Base-by-base conservation (phyloP, 2,797 vertebrate genomes). In the Arctocebus calabarensis region DNA sequence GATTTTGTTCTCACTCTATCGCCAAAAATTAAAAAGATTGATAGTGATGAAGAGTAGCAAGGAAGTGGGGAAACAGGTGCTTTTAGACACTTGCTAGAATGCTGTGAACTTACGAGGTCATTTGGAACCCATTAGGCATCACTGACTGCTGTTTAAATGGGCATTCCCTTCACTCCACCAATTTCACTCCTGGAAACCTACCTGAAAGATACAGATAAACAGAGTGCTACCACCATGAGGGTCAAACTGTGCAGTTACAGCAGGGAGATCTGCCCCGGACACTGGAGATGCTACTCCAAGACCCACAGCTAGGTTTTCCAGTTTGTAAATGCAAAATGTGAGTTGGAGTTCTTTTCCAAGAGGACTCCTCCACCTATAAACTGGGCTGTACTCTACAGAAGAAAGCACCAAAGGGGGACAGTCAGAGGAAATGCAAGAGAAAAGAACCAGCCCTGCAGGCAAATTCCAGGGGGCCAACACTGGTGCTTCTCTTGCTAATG, bases 381-480 rank as follows among this genome's bases (percentile, higher is more conserved):
- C 48, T 52, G 48, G 48, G 48, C 14, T 52, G 48, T 52, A 52
- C 14, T 4, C 48, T 52, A 16, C 48, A 52, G 48, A 52, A 52
- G 48, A 52, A 52, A 52, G 14, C 48, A 52, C 14, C 48, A 52
- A 52, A 52, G 48, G 48, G 48, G 14, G 48, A 52, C 14, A 16
- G 48, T 52, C 48, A 52, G 99, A 99, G 99, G 99, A 99, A 98
- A 98, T 99, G 89, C 98, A 99, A 0, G 99, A 99, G 98, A 99
- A 99, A 98, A 99, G 99, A 96, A 99, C 99, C 0, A 99, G 99
- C 10, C 99, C 99, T 7, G 99, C 99, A 14, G 99, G 99, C 40
- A 99, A 99, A 96, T 99, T 99, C 94, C 99, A 99, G 98, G 99
- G 99, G 96, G 99, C 99, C 94, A 99, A 99, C 97, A 99, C 99